These are phyloP conservation scores for Perognathus longimembris DNA, from an alignment of 2,113 vertebrate genomes.

Conservation along the genomic window DNA sequence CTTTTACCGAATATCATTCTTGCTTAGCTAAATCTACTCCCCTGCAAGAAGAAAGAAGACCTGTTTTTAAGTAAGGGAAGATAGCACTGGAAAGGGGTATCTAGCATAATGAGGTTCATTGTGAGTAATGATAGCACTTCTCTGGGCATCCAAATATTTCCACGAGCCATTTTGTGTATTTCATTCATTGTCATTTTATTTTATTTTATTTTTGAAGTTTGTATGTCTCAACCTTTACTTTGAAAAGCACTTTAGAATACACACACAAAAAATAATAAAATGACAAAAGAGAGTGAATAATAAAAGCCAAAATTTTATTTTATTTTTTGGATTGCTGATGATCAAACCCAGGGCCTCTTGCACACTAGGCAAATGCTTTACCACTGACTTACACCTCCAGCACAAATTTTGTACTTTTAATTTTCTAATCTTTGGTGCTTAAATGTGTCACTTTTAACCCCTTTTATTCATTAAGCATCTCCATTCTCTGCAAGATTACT, in stretches of 20 bases:
- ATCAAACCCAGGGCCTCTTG: not conserved
- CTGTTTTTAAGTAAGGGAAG: not conserved
- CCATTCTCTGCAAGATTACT: not conserved
- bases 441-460: not conserved
- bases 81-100: not conserved
- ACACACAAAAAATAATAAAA: no score
- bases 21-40: not conserved
- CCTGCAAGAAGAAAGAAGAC: not conserved
- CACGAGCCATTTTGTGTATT: not conserved
- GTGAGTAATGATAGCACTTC: not conserved
- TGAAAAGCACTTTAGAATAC: no score
- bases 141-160: not conserved
- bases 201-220: no score
- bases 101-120: not conserved
- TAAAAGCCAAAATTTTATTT: no score
- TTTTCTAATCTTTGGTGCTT: constrained; percentile 6
- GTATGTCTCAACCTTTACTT: no score
- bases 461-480: not conserved
- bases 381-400: not conserved
- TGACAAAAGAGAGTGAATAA: no score
- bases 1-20: not conserved
- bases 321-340: not conserved
- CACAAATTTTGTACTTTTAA: not conserved
- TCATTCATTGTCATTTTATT: no score
- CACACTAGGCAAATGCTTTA: no score